Base-by-base conservation (phyloP, 2,888 invertebrate species). In the Coelopa pilipes region DNA sequence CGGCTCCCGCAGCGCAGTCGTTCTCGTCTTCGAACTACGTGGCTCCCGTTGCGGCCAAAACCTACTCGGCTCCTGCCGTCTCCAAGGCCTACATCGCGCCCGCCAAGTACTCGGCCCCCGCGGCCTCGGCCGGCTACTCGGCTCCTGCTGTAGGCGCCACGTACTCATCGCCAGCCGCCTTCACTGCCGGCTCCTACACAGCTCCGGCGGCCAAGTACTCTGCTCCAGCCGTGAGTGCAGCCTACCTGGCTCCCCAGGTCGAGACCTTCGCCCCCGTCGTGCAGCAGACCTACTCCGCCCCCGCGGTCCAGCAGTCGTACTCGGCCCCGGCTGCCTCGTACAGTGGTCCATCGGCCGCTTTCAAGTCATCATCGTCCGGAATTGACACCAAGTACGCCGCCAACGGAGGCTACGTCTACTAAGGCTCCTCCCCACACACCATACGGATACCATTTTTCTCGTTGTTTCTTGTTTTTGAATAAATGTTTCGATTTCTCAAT, bases 321-420 rank as follows among this genome's bases (percentile, higher is more conserved):
- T 59, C 65, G 4, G 55, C 69, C 50, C 71, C 73, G 0, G 21
- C 57, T 7, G 50, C 21, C 15, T 11, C 57, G 4, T 66, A 21
- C 34, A 49, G 34, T 47, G 47, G 50, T 60, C 65, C 70, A 46
- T 69, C 66, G 1, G 13, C 19, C 19, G 19, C 24, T 68, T 72
- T 75, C n/a, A 63, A 74, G 17, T 72, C 76, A n/a, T 71, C 75
- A 15, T 50, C 74, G 5, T 24, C 76, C 13, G 81, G 81, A 7
- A 76, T 81, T 66, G 84, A 81, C 60, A 84, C 84, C 45, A 80
- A 83, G 66, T 84, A 84, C 70, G 83, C 76, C 47, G 74, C 81
- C 68, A 82, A 84, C 63, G 84, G 84, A 34, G 84, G 84, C 45
- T 84, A 84, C 70, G 50, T 84, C 72, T 85, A 85, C 68, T 85